These are phyloP conservation scores for Cyclura pinguis DNA, from an alignment of 2,797 vertebrate genomes.

Conservation along the genomic window DNA sequence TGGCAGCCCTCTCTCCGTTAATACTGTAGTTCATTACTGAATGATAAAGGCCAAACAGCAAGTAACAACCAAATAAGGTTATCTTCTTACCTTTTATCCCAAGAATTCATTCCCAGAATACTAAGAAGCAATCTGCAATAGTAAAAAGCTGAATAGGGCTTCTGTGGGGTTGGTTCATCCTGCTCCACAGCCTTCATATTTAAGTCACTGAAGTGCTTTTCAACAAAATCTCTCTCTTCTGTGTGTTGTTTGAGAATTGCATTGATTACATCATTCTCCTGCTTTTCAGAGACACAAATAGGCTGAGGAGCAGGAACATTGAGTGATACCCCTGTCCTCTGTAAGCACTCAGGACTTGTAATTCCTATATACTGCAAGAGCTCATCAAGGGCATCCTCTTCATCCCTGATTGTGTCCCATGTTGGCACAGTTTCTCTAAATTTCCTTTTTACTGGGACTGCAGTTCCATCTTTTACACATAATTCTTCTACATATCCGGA, in stretches of 20 bases:
- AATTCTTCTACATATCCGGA: constrained; percentile 76
- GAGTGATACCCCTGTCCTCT: constrained; percentile 93
- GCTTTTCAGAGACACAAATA: constrained; percentile 95
- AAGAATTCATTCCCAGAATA: constrained; percentile 98
- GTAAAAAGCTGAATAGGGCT: constrained; percentile 95
- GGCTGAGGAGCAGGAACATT: constrained; percentile 95
- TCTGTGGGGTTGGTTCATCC: constrained; percentile 89
- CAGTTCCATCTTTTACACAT: constrained; percentile 82
- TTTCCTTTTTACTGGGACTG: constrained; percentile 86
- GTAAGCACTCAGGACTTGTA: constrained; percentile 96
- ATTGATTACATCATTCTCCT: constrained; percentile 98
- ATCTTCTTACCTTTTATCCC: constrained; percentile 95
- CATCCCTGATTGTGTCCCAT: constrained; percentile 93
- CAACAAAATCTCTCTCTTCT: constrained; percentile 92
- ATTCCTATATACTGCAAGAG: constrained; percentile 96
- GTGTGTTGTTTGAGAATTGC: constrained; percentile 96
- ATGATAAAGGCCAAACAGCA: constrained; percentile 21
- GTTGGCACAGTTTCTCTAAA: constrained; percentile 92
- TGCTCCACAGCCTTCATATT: constrained; percentile 93
- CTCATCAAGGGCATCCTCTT: constrained; percentile 94
- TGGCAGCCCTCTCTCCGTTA: background rate
- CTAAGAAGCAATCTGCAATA: constrained; percentile 97
- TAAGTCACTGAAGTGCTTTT: constrained; percentile 90
- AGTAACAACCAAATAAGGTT: constrained; percentile 30
- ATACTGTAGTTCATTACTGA: background rate